These are phyloP conservation scores for Deilephila elpenor DNA, from an alignment of 2,888 invertebrate species.

Conservation along the genomic window DNA sequence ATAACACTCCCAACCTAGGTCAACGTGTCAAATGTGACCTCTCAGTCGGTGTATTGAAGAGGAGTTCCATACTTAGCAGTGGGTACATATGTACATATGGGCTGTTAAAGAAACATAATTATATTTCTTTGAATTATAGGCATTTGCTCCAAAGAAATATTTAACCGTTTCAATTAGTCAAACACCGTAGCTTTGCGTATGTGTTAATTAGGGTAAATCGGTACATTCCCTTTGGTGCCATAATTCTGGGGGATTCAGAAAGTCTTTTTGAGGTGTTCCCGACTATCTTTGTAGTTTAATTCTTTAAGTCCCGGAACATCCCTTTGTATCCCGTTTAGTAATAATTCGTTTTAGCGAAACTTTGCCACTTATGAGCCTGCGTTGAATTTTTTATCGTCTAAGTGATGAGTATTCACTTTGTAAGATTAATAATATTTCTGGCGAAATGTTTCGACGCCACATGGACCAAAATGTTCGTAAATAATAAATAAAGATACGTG, in stretches of 20 bases:
- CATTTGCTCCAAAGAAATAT: not conserved
- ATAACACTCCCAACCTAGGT: too few species aligned
- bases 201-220: not conserved
- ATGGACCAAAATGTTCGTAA: not conserved
- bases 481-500: too few species aligned
- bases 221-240: not conserved
- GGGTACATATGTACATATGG: too few species aligned
- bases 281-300: constrained; percentile 7
- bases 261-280: not conserved
- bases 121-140: too few species aligned
- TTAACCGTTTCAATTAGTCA: not conserved
- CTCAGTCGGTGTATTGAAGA: too few species aligned
- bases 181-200: not conserved
- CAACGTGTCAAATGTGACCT: too few species aligned
- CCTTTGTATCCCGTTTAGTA: constrained; percentile 2
- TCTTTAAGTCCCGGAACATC: not conserved
- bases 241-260: not conserved
- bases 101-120: too few species aligned
- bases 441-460: not conserved
- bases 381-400: constrained; percentile 13
- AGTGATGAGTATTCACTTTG: constrained; percentile 20
- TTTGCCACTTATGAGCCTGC: not conserved
- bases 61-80: too few species aligned
- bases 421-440: constrained; percentile 6
- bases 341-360: constrained; percentile 3